phyloP scores from a whole-genome alignment of 2,888 invertebrate species.

The Heterodera filipjevi region DNA sequence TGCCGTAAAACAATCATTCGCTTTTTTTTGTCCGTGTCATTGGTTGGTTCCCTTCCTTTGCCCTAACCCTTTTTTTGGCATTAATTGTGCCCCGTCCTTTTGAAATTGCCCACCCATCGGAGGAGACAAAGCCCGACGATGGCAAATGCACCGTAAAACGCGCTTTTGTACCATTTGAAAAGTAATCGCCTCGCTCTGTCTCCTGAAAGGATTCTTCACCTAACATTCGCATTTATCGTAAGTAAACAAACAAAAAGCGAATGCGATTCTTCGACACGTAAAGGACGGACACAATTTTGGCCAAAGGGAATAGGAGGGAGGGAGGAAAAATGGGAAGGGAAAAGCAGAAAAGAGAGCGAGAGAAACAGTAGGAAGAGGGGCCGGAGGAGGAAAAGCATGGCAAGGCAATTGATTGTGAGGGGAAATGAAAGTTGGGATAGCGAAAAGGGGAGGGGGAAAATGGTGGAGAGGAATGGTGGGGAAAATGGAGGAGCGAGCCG shows the following conservation, averaged over 20 bases:
- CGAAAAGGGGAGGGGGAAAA: neutral
- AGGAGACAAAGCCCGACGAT: neutral
- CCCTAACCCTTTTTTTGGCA: no score
- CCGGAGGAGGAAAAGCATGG: no score
- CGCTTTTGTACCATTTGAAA: neutral
- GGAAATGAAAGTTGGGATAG: neutral
- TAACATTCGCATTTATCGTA: neutral
- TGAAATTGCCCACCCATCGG: neutral
- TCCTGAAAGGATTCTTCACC: neutral
- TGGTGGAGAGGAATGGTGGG: neutral
- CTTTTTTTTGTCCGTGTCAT: neutral
- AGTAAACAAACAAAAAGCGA: neutral
- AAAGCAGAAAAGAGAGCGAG: neutral
- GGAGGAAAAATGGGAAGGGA: neutral
- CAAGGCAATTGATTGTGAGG: neutral
- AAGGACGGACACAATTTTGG: neutral
- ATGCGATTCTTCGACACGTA: neutral
- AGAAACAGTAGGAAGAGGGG: neutral
- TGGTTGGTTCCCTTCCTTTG: no score
- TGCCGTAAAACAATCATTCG: neutral
- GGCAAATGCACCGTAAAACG: neutral
- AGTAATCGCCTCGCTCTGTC: neutral
- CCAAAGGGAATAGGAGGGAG: neutral
- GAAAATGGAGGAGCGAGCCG: neutral
- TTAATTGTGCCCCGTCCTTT: neutral